Evolutionary conservation across 2,888 invertebrate species (phyloP).

Genomic region (Cephus nigrinus): DNA sequence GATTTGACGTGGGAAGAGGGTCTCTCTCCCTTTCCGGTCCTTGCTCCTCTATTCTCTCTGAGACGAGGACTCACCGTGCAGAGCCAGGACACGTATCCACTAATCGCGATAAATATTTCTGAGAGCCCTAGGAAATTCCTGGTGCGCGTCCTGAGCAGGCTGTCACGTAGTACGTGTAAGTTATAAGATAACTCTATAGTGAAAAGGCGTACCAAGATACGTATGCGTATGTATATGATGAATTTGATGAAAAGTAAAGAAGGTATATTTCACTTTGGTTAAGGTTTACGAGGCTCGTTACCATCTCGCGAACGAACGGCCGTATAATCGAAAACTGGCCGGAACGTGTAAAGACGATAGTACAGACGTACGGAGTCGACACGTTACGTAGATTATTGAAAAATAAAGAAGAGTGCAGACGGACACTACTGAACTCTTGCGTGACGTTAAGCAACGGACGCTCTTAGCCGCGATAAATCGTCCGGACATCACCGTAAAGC

Average conservation of each 20-base stretch:
- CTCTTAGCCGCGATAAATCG: slow-evolving; percentile 31
- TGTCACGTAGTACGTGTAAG: not conserved
- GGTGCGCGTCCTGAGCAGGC: not conserved
- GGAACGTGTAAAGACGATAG: not conserved
- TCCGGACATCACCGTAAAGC: slow-evolving; percentile 25
- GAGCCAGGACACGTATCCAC: not conserved
- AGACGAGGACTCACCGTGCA: not conserved
- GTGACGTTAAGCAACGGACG: not conserved
- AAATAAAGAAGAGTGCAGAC: not conserved
- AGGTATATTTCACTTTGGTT: not conserved
- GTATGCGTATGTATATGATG: not conserved
- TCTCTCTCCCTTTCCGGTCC: not conserved
- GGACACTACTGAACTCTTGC: not conserved
- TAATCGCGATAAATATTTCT: not conserved
- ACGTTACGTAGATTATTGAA: not conserved
- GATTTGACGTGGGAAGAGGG: slow-evolving; percentile 8
- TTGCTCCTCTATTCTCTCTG: not conserved
- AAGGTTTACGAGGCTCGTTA: not conserved
- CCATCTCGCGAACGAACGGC: not conserved
- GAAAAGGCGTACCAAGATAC: not conserved
- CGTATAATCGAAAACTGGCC: not conserved
- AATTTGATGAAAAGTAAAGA: not conserved
- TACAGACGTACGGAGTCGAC: not conserved
- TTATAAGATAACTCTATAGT: not conserved
- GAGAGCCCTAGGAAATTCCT: not conserved